Evolutionary conservation across 2,113 vertebrate species (phyloP).

Genomic region (Vulpes vulpes): DNA sequence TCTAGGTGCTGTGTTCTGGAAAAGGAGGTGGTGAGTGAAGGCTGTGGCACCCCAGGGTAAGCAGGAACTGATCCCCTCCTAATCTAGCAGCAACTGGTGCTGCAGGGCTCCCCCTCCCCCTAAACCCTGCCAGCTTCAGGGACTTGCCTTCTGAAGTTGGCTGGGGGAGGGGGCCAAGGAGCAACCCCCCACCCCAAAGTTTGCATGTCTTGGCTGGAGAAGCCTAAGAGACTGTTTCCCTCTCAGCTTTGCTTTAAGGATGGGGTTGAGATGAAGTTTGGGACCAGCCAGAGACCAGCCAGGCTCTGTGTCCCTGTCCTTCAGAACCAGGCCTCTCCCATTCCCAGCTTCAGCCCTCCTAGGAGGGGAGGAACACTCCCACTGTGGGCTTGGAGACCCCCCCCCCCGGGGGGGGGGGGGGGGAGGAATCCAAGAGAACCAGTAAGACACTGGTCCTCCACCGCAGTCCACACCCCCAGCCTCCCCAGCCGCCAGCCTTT

Average conservation of each 20-base stretch:
- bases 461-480: neutral
- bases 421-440: neutral
- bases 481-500: neutral
- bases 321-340: neutral
- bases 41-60: neutral
- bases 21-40: neutral
- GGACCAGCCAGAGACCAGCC: neutral
- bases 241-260: neutral
- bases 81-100: slow-evolving; percentile 66
- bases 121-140: slow-evolving; percentile 1
- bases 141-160: slow-evolving; percentile 21
- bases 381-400: neutral
- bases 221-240: neutral
- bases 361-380: neutral
- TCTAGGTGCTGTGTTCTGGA: slow-evolving; percentile 20
- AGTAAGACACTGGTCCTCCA: neutral
- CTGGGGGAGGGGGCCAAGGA: neutral
- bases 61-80: slow-evolving; percentile 56
- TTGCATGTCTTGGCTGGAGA: neutral
- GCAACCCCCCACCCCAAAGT: neutral
- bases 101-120: neutral
- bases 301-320: neutral
- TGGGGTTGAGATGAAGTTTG: neutral
- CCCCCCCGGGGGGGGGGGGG: too few species aligned
- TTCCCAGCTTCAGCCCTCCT: neutral